Percentiles rank a stretch among this genome's conserved stretches.
These are phyloP conservation scores for Epinotia nisella DNA, from an alignment of 2,888 invertebrate genomes.

Conservation along the genomic window DNA sequence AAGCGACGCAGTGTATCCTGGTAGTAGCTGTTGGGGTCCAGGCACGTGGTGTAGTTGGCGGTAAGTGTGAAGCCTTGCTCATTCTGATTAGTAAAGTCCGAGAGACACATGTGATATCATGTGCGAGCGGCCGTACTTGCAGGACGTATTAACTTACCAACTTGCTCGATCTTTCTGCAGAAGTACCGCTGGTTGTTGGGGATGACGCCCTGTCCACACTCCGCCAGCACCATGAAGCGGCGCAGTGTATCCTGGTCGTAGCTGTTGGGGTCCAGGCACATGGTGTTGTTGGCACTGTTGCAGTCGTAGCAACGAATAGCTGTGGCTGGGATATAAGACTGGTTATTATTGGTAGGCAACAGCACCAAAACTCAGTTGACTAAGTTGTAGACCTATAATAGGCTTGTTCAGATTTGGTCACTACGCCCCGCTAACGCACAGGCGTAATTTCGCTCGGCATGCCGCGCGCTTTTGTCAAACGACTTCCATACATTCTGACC, in stretches of 20 bases:
- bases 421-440: too few relatives aligned
- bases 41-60: slow-evolving; percentile 87
- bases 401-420: too few relatives aligned
- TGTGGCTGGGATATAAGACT: slow-evolving; percentile 62
- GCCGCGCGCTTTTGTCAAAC: too few relatives aligned
- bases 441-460: too few relatives aligned
- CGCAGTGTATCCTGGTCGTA: slow-evolving; percentile 68
- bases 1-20: slow-evolving; percentile 63
- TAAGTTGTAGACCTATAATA: not conserved
- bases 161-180: slow-evolving; percentile 89
- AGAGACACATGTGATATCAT: too few relatives aligned
- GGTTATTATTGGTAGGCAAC: not conserved
- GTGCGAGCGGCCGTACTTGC: too few relatives aligned
- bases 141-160: slow-evolving; percentile 72
- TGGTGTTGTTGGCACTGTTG: slow-evolving; percentile 88
- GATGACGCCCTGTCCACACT: slow-evolving; percentile 70
- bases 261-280: slow-evolving; percentile 85
- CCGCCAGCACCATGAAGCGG: slow-evolving; percentile 73
- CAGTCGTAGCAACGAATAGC: slow-evolving; percentile 89
- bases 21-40: slow-evolving; percentile 80
- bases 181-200: slow-evolving; percentile 77
- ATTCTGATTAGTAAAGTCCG: too few relatives aligned
- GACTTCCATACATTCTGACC: too few relatives aligned
- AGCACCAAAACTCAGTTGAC: not conserved
- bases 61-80: too few relatives aligned